Evolutionary conservation across 2,888 invertebrate species (phyloP).

Genomic region (Cantharis rustica): DNA sequence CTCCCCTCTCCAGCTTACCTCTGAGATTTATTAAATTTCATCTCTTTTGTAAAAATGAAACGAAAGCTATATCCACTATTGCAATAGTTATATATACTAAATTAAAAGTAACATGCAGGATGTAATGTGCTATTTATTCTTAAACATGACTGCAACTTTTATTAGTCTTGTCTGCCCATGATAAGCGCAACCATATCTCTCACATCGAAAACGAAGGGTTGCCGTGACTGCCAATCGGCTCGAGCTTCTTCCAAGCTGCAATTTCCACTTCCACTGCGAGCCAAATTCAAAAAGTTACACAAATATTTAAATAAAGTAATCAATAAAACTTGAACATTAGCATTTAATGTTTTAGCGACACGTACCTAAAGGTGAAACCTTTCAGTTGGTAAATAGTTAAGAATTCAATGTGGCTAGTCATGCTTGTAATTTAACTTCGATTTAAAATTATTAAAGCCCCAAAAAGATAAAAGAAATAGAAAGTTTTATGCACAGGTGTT

Average conservation of each 20-base stretch:
- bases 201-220: background rate
- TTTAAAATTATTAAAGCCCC: slow-evolving; percentile 12
- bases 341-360: slow-evolving; percentile 4
- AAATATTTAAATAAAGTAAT: background rate
- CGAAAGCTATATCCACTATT: too few species aligned
- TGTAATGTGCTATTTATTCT: too few species aligned
- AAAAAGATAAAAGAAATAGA: slow-evolving; percentile 18
- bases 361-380: background rate
- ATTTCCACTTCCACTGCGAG: background rate
- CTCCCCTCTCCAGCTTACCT: too few species aligned
- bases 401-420: slow-evolving; percentile 11
- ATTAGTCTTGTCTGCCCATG: too few species aligned
- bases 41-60: too few species aligned
- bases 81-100: too few species aligned
- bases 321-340: background rate
- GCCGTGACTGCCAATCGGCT: background rate
- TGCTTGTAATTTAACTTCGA: slow-evolving; percentile 13
- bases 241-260: background rate
- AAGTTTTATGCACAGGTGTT: slow-evolving; percentile 19
- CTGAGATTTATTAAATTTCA: too few species aligned
- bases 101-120: too few species aligned
- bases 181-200: too few species aligned
- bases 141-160: too few species aligned
- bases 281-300: background rate
- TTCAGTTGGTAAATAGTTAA: slow-evolving; percentile 9